phyloP scores from a whole-genome alignment of 2,888 invertebrate genomes.

The Tetragonula carbonaria region DNA sequence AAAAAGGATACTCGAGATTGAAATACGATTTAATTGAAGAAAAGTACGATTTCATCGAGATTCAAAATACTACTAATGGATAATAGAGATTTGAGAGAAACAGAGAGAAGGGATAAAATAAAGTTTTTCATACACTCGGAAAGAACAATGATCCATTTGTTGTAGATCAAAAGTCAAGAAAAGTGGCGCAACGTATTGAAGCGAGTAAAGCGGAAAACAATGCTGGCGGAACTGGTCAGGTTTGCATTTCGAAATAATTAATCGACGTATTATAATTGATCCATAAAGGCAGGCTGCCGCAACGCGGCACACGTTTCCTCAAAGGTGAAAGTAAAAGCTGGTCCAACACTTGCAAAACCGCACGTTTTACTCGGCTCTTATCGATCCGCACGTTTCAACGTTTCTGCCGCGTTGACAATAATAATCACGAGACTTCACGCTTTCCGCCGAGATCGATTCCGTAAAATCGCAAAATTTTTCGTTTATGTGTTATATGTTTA shows the following conservation, averaged over 20 bases:
- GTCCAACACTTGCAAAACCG: slow-evolving; percentile 50
- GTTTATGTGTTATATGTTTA: background rate
- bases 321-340: slow-evolving; percentile 71
- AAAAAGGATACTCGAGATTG: no score
- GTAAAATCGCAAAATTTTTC: background rate
- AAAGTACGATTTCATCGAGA: no score
- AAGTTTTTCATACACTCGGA: background rate
- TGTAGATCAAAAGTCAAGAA: no score
- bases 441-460: slow-evolving; percentile 32
- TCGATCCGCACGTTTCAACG: slow-evolving; percentile 49
- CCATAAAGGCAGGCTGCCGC: slow-evolving; percentile 79
- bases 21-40: no score
- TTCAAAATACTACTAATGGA: no score
- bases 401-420: slow-evolving; percentile 38
- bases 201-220: slow-evolving; percentile 1
- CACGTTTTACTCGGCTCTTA: slow-evolving; percentile 48
- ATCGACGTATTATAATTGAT: slow-evolving; percentile 79
- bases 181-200: background rate
- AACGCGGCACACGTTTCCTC: slow-evolving; percentile 71
- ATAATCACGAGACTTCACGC: slow-evolving; percentile 24
- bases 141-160: background rate
- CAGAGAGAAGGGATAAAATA: background rate
- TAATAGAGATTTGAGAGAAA: no score
- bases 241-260: slow-evolving; percentile 74
- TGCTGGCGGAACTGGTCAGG: slow-evolving; percentile 24